Conservation (phyloP, 2,797 vertebrate species). For the Thaleichthys pacificus region DNA sequence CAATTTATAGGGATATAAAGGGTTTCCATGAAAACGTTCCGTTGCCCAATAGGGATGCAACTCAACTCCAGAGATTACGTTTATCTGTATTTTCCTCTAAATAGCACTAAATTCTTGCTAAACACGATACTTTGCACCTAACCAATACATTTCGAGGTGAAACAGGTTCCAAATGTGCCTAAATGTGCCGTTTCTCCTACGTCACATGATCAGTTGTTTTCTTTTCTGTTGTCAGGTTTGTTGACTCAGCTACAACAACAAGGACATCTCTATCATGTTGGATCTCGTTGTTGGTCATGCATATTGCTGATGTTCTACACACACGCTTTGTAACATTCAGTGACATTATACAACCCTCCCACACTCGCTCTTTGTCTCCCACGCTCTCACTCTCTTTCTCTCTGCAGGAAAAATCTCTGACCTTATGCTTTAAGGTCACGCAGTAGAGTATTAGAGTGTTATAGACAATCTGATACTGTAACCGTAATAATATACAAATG, state of each 20-base stretch:
- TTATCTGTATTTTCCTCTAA: not conserved
- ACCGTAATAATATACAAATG: too few species aligned
- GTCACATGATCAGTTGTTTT: not conserved
- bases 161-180: too few species aligned
- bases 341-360: constrained; percentile 18
- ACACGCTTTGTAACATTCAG: constrained; percentile 1
- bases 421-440: constrained; percentile 29
- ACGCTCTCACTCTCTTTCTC: not conserved
- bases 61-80: not conserved
- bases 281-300: constrained; percentile 2
- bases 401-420: constrained; percentile 18
- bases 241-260: not conserved
- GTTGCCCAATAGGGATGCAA: not conserved
- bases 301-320: not conserved
- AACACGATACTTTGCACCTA: not conserved
- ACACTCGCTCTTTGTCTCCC: constrained; percentile 3
- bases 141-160: not conserved
- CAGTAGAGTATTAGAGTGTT: not conserved
- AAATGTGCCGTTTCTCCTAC: not conserved
- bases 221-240: not conserved
- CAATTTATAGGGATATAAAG: not conserved
- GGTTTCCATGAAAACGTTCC: not conserved
- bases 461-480: too few species aligned
- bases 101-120: too few species aligned
- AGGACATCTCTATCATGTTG: not conserved